Conservation (phyloP, 2,888 invertebrate genomes). For the Meloe dianella region DNA sequence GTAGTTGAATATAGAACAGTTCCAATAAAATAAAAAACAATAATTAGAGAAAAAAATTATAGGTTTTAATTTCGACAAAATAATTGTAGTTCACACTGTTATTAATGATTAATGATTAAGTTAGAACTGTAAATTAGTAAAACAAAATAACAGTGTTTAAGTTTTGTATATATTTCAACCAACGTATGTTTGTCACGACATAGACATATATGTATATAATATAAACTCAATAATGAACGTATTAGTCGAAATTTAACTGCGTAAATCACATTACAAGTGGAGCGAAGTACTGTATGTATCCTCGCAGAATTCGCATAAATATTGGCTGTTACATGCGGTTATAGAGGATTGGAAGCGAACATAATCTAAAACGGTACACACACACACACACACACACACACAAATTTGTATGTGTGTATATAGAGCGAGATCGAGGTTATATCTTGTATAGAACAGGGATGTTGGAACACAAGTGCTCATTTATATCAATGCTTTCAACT, state of each 20-base stretch:
- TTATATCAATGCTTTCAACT: constrained; percentile 47
- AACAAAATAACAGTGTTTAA: constrained; percentile 18
- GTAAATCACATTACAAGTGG: constrained; percentile 52
- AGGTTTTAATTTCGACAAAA: too few species aligned
- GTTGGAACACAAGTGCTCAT: constrained; percentile 40
- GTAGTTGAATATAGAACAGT: background rate
- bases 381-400: constrained; percentile 22
- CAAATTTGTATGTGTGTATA: background rate
- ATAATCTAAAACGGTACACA: constrained; percentile 33
- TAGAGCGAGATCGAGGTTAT: constrained; percentile 35
- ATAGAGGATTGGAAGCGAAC: constrained; percentile 33
- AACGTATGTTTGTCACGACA: constrained; percentile 34
- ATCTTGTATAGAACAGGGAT: constrained; percentile 39
- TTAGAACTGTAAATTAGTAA: background rate
- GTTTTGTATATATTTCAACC: constrained; percentile 22
- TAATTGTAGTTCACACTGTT: background rate
- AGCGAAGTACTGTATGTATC: constrained; percentile 39
- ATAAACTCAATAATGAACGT: constrained; percentile 47
- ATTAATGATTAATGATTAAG: constrained; percentile 9
- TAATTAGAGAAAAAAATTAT: too few species aligned
- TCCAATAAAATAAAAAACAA: background rate
- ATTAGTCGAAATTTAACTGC: constrained; percentile 49
- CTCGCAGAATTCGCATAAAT: constrained; percentile 48
- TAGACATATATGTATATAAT: constrained; percentile 38
- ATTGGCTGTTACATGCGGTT: constrained; percentile 41